Percentiles rank a stretch among this genome's conserved stretches.
phyloP scores from a whole-genome alignment of 2,888 invertebrate genomes.

The Mesoligia furuncula region DNA sequence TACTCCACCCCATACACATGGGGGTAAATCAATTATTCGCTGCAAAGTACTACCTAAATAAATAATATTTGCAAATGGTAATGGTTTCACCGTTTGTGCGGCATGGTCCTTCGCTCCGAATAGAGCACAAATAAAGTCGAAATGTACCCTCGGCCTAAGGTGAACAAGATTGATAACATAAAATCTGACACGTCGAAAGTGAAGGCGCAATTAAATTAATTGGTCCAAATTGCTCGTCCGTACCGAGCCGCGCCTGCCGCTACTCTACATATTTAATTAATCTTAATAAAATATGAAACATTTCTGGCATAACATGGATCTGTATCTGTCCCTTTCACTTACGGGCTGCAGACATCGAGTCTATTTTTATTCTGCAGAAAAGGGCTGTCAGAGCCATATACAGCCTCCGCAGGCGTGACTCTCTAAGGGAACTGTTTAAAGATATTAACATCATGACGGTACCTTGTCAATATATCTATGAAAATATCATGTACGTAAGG shows the following conservation, averaged over 20 bases:
- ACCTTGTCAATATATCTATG: too few relatives aligned
- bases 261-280: constrained; percentile 38
- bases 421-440: too few relatives aligned
- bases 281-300: constrained; percentile 32
- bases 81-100: background rate
- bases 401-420: too few relatives aligned
- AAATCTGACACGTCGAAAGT: constrained; percentile 37
- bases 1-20: background rate
- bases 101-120: constrained; percentile 2
- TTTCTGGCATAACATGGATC: constrained; percentile 28
- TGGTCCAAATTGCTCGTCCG: constrained; percentile 33
- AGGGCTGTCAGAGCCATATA: too few relatives aligned
- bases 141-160: background rate
- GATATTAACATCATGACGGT: too few relatives aligned
- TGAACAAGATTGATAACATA: constrained; percentile 47
- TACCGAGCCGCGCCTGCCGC: constrained; percentile 23
- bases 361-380: too few relatives aligned
- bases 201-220: background rate
- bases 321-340: constrained; percentile 16
- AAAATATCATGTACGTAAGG: too few relatives aligned
- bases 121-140: background rate
- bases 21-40: background rate
- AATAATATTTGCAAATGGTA: background rate
- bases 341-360: too few relatives aligned
- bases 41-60: background rate